Evolutionary conservation across 2,888 invertebrate genomes (phyloP).

Genomic region (Colletes collaris): DNA sequence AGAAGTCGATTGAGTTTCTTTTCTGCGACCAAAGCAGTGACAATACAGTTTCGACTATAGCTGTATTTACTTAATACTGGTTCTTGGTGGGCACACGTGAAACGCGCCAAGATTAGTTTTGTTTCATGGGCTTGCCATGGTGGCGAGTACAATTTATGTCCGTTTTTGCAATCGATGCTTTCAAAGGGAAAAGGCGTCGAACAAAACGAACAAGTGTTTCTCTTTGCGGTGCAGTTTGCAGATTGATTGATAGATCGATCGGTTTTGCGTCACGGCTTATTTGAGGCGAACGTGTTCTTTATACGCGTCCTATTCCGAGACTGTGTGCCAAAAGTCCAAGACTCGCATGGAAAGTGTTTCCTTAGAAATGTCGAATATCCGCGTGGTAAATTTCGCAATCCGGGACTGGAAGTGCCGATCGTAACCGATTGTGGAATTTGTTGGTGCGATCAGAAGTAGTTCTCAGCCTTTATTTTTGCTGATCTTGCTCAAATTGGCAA

Average conservation of each 20-base stretch:
- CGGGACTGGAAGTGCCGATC: not conserved
- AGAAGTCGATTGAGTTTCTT: not conserved
- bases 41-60: not conserved
- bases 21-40: not conserved
- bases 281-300: slow-evolving; percentile 56
- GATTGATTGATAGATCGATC: slow-evolving; percentile 68
- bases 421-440: not conserved
- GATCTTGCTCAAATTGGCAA: not conserved
- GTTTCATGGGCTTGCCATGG: not conserved
- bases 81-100: too few relatives aligned
- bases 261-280: slow-evolving; percentile 63
- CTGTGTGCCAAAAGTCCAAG: slow-evolving; percentile 51
- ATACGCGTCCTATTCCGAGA: slow-evolving; percentile 48
- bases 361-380: not conserved
- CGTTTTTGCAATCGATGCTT: slow-evolving; percentile 35
- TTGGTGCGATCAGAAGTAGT: not conserved
- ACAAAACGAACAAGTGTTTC: slow-evolving; percentile 57
- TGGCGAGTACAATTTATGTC: slow-evolving; percentile 2
- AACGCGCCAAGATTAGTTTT: not conserved
- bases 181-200: slow-evolving; percentile 25
- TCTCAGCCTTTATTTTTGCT: not conserved
- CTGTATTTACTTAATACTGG: not conserved
- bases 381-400: not conserved
- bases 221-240: slow-evolving; percentile 45
- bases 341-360: slow-evolving; percentile 29